phyloP scores from a whole-genome alignment of 2,113 vertebrate species.

The Protomyctophum bolini region DNA sequence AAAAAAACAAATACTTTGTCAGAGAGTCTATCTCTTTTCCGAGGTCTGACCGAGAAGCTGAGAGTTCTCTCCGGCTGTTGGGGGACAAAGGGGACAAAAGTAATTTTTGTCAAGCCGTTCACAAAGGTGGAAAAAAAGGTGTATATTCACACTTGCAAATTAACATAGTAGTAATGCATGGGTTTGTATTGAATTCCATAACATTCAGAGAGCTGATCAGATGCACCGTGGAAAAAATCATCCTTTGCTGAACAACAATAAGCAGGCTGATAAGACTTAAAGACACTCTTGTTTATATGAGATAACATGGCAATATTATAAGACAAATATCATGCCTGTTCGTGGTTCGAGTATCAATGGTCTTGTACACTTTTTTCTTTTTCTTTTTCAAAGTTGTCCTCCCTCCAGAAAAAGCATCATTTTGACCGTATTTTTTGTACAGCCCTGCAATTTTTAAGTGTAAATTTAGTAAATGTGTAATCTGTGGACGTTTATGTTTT shows the following conservation, averaged over 20 bases:
- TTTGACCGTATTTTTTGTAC: constrained; percentile 66
- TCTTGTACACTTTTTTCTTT: constrained; percentile 49
- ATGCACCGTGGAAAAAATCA: constrained; percentile 64
- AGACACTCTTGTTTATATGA: constrained; percentile 74
- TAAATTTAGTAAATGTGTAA: constrained; percentile 77
- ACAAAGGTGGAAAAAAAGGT: constrained; percentile 46
- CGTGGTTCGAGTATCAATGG: constrained; percentile 66
- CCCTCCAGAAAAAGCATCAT: constrained; percentile 56
- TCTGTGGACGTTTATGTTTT: constrained; percentile 76
- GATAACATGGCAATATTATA: constrained; percentile 74
- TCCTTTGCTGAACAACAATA: constrained; percentile 66
- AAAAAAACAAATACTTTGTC: constrained; percentile 15
- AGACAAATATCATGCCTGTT: constrained; percentile 69
- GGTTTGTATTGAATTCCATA: constrained; percentile 74
- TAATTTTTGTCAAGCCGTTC: constrained; percentile 61
- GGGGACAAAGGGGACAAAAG: constrained; percentile 39
- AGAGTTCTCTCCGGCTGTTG: constrained; percentile 45
- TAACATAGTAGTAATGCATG: constrained; percentile 76
- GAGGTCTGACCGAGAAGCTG: constrained; percentile 37
- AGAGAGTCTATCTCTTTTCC: constrained; percentile 46
- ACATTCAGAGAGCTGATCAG: constrained; percentile 62
- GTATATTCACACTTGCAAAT: constrained; percentile 58
- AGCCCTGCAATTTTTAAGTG: constrained; percentile 73
- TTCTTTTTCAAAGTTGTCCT: constrained; percentile 49
- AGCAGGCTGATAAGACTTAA: constrained; percentile 57